Percentiles rank a stretch among this genome's conserved stretches.
These are phyloP conservation scores for Theretra japonica DNA, from an alignment of 2,888 invertebrate genomes.

Conservation along the genomic window DNA sequence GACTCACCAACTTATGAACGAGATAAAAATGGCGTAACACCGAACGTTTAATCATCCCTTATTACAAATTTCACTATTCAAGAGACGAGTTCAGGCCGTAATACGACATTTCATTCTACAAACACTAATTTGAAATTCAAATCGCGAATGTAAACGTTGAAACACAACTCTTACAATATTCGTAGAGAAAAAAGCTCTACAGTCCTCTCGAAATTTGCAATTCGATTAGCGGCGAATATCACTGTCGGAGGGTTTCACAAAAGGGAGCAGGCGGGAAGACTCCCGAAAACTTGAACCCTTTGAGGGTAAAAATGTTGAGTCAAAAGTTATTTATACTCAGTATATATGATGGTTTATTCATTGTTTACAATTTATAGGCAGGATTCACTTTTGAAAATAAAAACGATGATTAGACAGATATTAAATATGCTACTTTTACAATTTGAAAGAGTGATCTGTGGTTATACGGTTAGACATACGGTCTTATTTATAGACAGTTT, in stretches of 20 bases:
- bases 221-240: conserved; percentile 31
- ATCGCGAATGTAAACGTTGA: conserved; percentile 15
- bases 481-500: too few relatives aligned
- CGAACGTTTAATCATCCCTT: background rate
- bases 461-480: too few relatives aligned
- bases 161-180: conserved; percentile 28
- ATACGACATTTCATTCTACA: conserved; percentile 18
- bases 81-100: background rate
- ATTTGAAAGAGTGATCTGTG: too few relatives aligned
- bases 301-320: conserved; percentile 4
- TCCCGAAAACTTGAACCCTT: conserved; percentile 15
- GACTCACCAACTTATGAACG: background rate
- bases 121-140: conserved; percentile 27
- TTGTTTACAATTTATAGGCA: too few relatives aligned
- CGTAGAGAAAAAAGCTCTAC: conserved; percentile 22
- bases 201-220: conserved; percentile 26
- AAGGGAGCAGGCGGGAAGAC: conserved; percentile 2
- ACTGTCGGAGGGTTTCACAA: conserved; percentile 24
- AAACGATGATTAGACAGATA: too few relatives aligned
- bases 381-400: too few relatives aligned
- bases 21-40: background rate
- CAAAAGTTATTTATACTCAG: background rate
- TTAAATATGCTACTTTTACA: too few relatives aligned
- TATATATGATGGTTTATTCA: background rate
- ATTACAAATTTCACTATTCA: background rate